These are phyloP conservation scores for Sakesphorus luctuosus DNA, from an alignment of 2,113 vertebrate genomes.

Conservation along the genomic window DNA sequence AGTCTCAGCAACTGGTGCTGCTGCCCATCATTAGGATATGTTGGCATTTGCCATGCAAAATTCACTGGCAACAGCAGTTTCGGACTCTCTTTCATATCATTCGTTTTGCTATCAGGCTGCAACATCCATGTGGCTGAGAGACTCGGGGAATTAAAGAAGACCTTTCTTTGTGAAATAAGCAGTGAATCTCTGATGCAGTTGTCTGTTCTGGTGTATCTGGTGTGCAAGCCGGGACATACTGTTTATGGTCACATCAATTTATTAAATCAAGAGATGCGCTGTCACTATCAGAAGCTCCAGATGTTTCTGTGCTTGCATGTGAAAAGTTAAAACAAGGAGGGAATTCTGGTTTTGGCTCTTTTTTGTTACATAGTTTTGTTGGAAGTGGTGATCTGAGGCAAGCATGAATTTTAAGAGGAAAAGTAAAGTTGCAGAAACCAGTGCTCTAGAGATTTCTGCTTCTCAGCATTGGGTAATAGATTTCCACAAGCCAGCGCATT, in stretches of 20 bases:
- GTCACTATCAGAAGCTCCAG: neutral
- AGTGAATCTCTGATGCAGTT: neutral
- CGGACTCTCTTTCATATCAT: neutral
- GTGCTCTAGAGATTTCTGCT: neutral
- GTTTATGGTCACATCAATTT: neutral
- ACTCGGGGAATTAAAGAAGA: neutral
- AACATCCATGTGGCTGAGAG: neutral
- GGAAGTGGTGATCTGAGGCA: neutral
- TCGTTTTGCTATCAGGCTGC: neutral
- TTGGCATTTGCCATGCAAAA: neutral
- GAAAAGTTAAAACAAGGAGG: neutral
- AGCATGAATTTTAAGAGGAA: neutral
- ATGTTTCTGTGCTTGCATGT: neutral
- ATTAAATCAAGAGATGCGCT: neutral
- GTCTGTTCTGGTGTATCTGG: neutral
- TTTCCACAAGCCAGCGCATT: neutral
- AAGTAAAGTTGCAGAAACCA: neutral
- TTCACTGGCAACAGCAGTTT: neutral
- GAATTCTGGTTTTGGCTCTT: neutral
- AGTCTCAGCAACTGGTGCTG: neutral
- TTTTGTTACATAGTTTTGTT: neutral
- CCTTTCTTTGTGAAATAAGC: neutral
- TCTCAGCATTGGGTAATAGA: neutral
- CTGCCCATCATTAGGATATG: rapidly evolving
- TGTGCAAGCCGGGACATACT: neutral